A percentile compares a stretch with the other conserved stretches of the same genome.
Evolutionary conservation across 2,888 invertebrate species (phyloP).

Genomic region (Lasioglossum oenotherae): DNA sequence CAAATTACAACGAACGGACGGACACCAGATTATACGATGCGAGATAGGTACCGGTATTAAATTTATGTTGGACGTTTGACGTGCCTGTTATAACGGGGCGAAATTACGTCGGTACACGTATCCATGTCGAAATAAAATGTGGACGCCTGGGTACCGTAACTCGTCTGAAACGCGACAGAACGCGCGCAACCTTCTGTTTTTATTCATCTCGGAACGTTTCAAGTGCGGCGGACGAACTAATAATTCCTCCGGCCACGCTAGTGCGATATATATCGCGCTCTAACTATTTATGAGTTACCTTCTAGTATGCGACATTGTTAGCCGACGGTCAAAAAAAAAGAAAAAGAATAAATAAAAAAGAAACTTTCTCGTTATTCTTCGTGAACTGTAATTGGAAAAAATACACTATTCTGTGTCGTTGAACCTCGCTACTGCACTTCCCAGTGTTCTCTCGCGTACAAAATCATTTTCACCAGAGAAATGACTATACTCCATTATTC

Average conservation of each 20-base stretch:
- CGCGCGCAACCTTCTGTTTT: neutral
- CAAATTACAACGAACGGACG: neutral
- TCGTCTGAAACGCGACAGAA: slow-evolving; percentile 23
- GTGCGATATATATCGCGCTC: neutral
- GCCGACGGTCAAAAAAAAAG: neutral
- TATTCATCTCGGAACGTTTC: slow-evolving; percentile 26
- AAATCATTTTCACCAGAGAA: neutral
- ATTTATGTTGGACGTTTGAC: slow-evolving; percentile 42
- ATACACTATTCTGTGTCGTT: slow-evolving; percentile 18
- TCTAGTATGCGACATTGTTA: slow-evolving; percentile 29
- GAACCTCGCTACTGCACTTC: neutral
- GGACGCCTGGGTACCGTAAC: slow-evolving; percentile 10
- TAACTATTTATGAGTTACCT: slow-evolving; percentile 40
- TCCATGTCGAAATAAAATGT: slow-evolving; percentile 38
- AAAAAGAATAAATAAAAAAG: slow-evolving; percentile 3
- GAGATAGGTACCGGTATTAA: slow-evolving; percentile 23
- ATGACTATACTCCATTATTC: neutral
- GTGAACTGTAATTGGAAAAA: slow-evolving; percentile 28
- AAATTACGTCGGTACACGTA: slow-evolving; percentile 17
- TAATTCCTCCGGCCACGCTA: slow-evolving; percentile 27
- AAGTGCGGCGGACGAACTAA: slow-evolving; percentile 20
- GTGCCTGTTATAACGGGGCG: slow-evolving; percentile 29
- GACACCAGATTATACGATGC: slow-evolving; percentile 8
- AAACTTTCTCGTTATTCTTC: slow-evolving; percentile 14
- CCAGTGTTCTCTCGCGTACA: neutral